These are phyloP conservation scores for Gryllus bimaculatus DNA, from an alignment of 1,140 invertebrate genomes.

Conservation along the genomic window DNA sequence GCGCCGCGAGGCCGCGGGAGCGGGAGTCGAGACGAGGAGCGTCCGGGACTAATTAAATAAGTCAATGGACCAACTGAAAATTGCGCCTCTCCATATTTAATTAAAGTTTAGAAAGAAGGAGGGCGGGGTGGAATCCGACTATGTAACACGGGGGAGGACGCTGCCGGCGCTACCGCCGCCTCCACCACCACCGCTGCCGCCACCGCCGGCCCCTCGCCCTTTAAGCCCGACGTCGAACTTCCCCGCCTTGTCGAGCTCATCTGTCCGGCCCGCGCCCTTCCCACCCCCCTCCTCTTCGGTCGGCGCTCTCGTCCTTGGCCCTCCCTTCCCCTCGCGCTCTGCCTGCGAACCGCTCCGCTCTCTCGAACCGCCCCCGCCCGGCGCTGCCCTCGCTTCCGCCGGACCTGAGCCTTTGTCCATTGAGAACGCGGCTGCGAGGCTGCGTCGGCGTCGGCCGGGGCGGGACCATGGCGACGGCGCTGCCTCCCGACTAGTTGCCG, in stretches of 20 bases:
- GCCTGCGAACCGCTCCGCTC: slow-evolving; percentile 8
- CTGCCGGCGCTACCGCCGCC: background rate
- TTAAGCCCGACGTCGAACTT: background rate
- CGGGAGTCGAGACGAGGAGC: background rate
- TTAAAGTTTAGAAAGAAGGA: slow-evolving; percentile 19
- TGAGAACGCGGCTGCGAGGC: too few relatives aligned
- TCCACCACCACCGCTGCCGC: background rate
- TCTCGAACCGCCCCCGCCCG: background rate
- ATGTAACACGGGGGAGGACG: background rate
- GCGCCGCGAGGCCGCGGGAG: background rate
- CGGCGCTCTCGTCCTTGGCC: slow-evolving; percentile 15
- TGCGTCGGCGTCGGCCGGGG: too few relatives aligned
- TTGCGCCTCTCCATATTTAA: slow-evolving; percentile 20
- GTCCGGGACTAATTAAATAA: slow-evolving; percentile 17
- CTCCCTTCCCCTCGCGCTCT: slow-evolving; percentile 17
- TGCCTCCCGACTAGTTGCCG: too few relatives aligned
- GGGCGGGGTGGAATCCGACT: background rate
- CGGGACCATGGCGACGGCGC: too few relatives aligned
- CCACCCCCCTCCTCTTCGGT: background rate
- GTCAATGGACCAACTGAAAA: slow-evolving; percentile 17
- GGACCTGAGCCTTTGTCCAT: background rate
- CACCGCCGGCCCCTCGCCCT: slow-evolving; percentile 12
- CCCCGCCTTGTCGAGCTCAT: too few relatives aligned
- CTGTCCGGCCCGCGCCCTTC: background rate
- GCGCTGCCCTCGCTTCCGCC: background rate